Conservation (phyloP, 2,113 vertebrate species). For the Ictidomys tridecemlineatus region DNA sequence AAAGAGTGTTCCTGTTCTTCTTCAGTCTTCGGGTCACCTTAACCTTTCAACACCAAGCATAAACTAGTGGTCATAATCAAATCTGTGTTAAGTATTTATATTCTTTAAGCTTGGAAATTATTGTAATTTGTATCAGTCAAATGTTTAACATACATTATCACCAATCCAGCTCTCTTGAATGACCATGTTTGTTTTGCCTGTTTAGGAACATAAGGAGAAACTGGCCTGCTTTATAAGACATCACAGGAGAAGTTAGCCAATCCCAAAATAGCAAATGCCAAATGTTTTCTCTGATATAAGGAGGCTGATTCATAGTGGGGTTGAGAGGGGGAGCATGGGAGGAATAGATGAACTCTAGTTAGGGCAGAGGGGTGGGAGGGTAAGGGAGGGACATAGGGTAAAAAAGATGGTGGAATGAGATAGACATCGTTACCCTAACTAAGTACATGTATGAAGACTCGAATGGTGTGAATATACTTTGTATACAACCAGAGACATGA, state of each 20-base stretch:
- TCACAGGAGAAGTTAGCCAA: not conserved
- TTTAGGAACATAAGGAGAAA: not conserved
- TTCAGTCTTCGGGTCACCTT: not conserved
- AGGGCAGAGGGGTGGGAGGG: no score
- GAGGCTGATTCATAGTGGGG: no score
- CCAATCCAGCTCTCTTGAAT: not conserved
- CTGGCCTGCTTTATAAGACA: not conserved
- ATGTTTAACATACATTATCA: not conserved
- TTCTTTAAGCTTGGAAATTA: not conserved
- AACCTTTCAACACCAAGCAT: not conserved
- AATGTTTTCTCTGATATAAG: no score
- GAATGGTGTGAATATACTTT: no score
- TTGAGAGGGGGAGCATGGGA: no score
- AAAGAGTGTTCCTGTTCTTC: not conserved
- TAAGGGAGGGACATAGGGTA: no score
- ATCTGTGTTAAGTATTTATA: not conserved
- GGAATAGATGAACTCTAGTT: no score
- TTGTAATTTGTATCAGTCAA: slow-evolving; percentile 28
- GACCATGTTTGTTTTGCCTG: not conserved
- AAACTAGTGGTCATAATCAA: not conserved
- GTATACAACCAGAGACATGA: no score
- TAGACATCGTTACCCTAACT: no score
- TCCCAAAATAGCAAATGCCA: no score
- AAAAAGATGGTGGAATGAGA: no score
- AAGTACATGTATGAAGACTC: no score